phyloP scores from a whole-genome alignment of 1,140 invertebrate species.

The Pantala flavescens region DNA sequence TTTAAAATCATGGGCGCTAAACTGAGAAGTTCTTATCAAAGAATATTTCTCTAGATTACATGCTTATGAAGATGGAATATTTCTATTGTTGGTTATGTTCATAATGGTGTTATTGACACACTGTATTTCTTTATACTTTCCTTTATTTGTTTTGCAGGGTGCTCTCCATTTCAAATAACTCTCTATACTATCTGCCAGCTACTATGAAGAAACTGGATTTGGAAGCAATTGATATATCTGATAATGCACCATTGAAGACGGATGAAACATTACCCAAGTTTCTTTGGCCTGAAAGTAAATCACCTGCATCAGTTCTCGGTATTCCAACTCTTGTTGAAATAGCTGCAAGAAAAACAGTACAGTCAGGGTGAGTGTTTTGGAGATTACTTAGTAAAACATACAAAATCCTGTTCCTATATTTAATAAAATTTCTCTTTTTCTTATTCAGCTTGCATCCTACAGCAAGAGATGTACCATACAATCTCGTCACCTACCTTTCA shows the following conservation, averaged over 20 bases:
- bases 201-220: constrained; percentile 42
- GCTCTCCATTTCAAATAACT: constrained; percentile 24
- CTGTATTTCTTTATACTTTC: constrained; percentile 35
- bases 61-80: too few relatives aligned
- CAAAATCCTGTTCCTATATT: constrained; percentile 10
- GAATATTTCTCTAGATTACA: too few relatives aligned
- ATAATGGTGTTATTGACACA: constrained; percentile 34
- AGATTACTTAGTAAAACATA: background rate
- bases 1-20: too few relatives aligned
- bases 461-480: constrained; percentile 45
- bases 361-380: constrained; percentile 25
- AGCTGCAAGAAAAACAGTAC: constrained; percentile 27
- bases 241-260: constrained; percentile 37
- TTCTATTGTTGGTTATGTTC: too few relatives aligned
- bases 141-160: constrained; percentile 29
- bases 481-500: constrained; percentile 47
- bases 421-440: constrained; percentile 24
- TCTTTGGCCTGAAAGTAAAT: constrained; percentile 21
- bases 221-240: constrained; percentile 42
- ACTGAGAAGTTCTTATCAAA: too few relatives aligned
- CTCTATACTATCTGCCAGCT: constrained; percentile 29
- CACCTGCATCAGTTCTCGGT: constrained; percentile 24
- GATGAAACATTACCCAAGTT: constrained; percentile 16
- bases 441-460: constrained; percentile 38
- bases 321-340: constrained; percentile 29